phyloP scores from a whole-genome alignment of 2,113 vertebrate species.

The Prionailurus bengalensis region DNA sequence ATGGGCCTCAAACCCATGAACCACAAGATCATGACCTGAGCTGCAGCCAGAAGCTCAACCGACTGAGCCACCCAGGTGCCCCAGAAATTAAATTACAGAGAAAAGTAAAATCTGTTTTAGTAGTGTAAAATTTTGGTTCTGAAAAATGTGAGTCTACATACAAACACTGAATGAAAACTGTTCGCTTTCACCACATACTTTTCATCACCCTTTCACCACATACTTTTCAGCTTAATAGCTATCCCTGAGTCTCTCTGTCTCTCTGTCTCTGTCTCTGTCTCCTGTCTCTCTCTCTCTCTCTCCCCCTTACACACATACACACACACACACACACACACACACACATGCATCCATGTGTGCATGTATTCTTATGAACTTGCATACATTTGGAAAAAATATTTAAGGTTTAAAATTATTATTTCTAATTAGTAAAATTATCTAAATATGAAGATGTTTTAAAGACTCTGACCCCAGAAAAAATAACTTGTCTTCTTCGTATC shows the following conservation, averaged over 20 bases:
- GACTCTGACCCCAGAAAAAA: not conserved
- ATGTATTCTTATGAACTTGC: not conserved
- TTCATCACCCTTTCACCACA: not conserved
- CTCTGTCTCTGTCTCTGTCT: too few relatives aligned
- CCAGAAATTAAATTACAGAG: not conserved
- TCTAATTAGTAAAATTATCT: not conserved
- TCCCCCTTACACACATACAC: not conserved
- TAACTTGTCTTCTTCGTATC: not conserved
- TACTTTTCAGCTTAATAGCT: not conserved
- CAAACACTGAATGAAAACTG: not conserved
- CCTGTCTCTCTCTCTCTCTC: too few relatives aligned
- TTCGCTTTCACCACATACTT: not conserved
- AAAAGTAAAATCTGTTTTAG: not conserved
- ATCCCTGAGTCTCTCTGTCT: not conserved
- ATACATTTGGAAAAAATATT: not conserved
- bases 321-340: not conserved
- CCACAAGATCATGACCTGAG: too few relatives aligned
- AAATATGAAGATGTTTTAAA: not conserved
- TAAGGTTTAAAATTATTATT: not conserved
- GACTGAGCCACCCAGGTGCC: too few relatives aligned
- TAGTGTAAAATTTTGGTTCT: not conserved
- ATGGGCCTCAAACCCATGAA: too few relatives aligned
- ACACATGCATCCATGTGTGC: not conserved
- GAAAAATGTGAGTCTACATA: not conserved
- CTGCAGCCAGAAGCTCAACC: too few relatives aligned